Base-by-base conservation (phyloP, 1,140 invertebrate genomes). In the Drosophila tani region DNA sequence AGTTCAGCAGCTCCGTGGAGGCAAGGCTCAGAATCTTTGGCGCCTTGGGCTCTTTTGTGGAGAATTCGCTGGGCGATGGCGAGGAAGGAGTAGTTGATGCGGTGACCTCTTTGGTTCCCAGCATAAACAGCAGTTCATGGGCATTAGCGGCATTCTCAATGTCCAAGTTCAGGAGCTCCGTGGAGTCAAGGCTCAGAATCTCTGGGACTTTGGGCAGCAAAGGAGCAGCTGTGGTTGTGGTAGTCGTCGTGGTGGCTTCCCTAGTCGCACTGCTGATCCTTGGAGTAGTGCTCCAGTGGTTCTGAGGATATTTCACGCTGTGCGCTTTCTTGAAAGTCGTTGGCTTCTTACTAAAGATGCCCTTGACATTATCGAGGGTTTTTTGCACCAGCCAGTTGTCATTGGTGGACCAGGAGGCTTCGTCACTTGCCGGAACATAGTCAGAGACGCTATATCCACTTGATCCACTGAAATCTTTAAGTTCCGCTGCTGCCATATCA, bases 351-450 rank as follows among this genome's bases (percentile, higher is more conserved):
- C 40, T 56, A 1, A 79, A 59, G 3, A 35, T 46, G 0, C 50
- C 58, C 46, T 87, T 87, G 5, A 64, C 79, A 46, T 57, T 70
- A 7, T 82, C 75, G 0, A 75, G 50, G 0, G 55, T 64, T 19
- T 68, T 65, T 5, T 35, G 60, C 8, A 86, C 40, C n/a, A 82
- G 59, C 82, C 82, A 85, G 38, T 62, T 80, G n/a, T 86, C 83
- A 15, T 77, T 83, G 3, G 64, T 8, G 2, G 59, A 46, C 80
- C 75, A 79, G 29, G 51, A n/a, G 3, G 53, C 56, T 3, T 63
- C 56, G 12, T 14, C 76, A 49, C 60, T 24, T n/a, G 53, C 15
- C 14, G 40, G 40, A 1, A 32, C n/a, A 2, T 59, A 47, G 5
- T 50, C 38, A 3, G 32, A 0, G 8, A 6, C 29, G 6, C 21